A percentile compares a stretch with the other conserved stretches of the same genome.
phyloP scores from a whole-genome alignment of 2,888 invertebrate genomes.

The Melolontha melolontha region DNA sequence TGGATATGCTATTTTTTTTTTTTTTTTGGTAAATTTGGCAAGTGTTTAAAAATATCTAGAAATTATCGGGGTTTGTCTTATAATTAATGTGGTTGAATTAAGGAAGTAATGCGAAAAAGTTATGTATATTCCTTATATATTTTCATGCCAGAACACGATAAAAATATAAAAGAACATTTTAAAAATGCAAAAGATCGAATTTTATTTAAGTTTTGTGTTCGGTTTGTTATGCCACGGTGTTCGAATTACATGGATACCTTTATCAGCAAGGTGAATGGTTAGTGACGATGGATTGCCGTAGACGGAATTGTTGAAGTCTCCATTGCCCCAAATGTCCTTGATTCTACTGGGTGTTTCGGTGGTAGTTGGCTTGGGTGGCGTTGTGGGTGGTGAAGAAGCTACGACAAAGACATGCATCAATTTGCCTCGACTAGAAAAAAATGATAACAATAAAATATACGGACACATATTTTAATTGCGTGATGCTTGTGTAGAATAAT shows the following conservation, averaged over 20 bases:
- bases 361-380: slow-evolving; percentile 81
- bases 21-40: no score
- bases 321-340: slow-evolving; percentile 64
- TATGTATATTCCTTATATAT: no score
- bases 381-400: slow-evolving; percentile 86
- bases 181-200: no score
- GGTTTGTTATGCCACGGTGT: slow-evolving; percentile 49
- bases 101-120: no score
- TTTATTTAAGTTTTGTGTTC: not conserved
- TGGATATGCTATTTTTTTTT: no score
- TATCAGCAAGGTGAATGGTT: slow-evolving; percentile 71
- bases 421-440: slow-evolving; percentile 29
- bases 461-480: slow-evolving; percentile 1
- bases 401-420: slow-evolving; percentile 61
- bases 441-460: not conserved
- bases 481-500: slow-evolving; percentile 18
- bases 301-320: slow-evolving; percentile 70
- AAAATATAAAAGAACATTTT: no score
- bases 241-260: slow-evolving; percentile 63
- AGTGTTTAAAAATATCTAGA: no score
- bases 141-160: no score
- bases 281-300: slow-evolving; percentile 75
- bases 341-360: slow-evolving; percentile 69
- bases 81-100: no score
- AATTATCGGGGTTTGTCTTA: no score